Evolutionary conservation across 1,140 invertebrate species (phyloP).

Genomic region (Bactericera cockerelli): DNA sequence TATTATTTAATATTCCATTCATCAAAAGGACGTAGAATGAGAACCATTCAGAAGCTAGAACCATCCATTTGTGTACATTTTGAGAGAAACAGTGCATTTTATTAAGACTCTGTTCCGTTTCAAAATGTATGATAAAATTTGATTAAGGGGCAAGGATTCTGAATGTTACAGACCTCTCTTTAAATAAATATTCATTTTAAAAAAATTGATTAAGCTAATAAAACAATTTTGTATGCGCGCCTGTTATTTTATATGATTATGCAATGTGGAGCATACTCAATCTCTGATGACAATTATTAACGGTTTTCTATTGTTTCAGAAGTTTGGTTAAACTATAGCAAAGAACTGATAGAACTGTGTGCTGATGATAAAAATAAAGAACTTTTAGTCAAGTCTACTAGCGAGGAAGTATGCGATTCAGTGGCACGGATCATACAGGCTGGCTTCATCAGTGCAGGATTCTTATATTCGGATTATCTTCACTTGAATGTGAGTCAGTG

Average conservation of each 20-base stretch:
- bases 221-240: no score
- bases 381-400: background rate
- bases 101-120: no score
- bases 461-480: background rate
- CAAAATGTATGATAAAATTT: no score
- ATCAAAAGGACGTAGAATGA: background rate
- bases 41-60: no score
- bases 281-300: background rate
- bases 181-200: no score
- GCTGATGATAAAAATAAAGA: background rate
- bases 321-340: background rate
- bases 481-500: conserved; percentile 1
- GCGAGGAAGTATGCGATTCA: background rate
- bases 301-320: background rate
- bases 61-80: background rate
- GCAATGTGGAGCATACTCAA: background rate
- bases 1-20: no score
- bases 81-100: background rate
- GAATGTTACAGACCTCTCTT: no score
- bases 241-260: background rate
- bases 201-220: no score
- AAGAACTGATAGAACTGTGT: background rate
- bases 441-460: background rate
- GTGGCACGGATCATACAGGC: background rate
- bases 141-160: no score